Evolutionary conservation across 1,140 invertebrate species (phyloP).

Genomic region (Zophobas atratus): DNA sequence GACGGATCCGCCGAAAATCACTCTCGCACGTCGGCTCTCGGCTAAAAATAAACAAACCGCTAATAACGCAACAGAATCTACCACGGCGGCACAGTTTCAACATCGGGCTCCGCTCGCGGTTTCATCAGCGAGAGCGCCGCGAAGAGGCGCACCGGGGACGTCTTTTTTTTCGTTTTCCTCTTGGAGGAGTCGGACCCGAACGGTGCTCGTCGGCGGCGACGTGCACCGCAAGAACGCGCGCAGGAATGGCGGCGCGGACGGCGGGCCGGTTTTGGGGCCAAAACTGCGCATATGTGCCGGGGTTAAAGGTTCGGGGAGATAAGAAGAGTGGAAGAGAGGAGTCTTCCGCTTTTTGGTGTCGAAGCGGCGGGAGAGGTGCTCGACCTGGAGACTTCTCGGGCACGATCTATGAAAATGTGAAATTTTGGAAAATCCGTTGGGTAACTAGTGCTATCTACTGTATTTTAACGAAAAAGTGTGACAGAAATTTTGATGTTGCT

Average conservation of each 20-base stretch:
- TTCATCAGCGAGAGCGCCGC: background rate
- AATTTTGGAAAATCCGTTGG: background rate
- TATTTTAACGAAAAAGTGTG: too few species aligned
- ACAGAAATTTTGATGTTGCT: too few species aligned
- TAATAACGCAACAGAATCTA: background rate
- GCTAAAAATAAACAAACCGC: conserved; percentile 36
- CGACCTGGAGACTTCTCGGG: background rate
- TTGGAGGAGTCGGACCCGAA: background rate
- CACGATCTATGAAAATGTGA: background rate
- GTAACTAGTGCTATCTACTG: too few species aligned
- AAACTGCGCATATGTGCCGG: conserved; percentile 12
- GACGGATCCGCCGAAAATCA: conserved; percentile 13
- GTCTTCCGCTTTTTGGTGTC: conserved; percentile 1
- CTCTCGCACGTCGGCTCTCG: conserved; percentile 9
- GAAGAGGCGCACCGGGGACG: background rate
- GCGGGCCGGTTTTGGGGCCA: conserved; percentile 11
- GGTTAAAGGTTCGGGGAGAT: conserved; percentile 19
- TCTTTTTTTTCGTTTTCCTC: background rate
- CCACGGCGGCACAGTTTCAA: conserved; percentile 15
- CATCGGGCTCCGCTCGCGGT: background rate
- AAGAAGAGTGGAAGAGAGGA: background rate
- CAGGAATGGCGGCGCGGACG: background rate
- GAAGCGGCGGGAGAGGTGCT: background rate
- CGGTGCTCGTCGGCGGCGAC: background rate
- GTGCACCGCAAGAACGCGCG: too few species aligned